Evolutionary conservation across 2,797 vertebrate species (phyloP).

Genomic region (Nothura maculosa): DNA sequence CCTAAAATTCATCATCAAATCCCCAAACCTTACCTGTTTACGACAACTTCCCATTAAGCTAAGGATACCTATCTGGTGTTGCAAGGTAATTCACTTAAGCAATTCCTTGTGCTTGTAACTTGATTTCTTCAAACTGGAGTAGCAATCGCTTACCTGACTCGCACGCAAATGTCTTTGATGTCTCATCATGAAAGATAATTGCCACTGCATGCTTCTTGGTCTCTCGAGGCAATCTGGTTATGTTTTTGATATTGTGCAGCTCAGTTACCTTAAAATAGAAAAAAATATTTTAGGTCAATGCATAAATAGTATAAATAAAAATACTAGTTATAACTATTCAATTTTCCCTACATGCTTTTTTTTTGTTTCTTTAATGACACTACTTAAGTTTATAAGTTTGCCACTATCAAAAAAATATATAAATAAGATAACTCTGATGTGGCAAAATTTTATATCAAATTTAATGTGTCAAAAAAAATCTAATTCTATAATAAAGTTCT

Average conservation of each 20-base stretch:
- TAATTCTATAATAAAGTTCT: neutral
- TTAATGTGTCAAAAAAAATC: neutral
- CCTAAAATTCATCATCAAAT: neutral
- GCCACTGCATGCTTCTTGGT: constrained; percentile 98
- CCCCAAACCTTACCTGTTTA: neutral
- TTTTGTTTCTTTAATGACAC: neutral
- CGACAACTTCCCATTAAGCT: neutral
- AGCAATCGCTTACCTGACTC: constrained; percentile 93
- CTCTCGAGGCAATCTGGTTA: constrained; percentile 97
- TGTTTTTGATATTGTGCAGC: constrained; percentile 97
- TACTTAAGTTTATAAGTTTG: neutral
- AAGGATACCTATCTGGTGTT: neutral
- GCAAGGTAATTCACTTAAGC: constrained; percentile 14
- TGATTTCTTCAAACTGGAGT: constrained; percentile 55
- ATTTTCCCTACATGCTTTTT: neutral
- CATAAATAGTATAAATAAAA: constrained; percentile 1
- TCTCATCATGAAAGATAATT: constrained; percentile 98
- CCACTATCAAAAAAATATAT: neutral
- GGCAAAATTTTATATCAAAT: neutral
- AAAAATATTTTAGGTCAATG: constrained; percentile 41
- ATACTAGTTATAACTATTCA: neutral
- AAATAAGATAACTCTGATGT: neutral
- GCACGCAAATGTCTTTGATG: constrained; percentile 98
- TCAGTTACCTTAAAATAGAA: constrained; percentile 93
- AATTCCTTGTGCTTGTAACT: constrained; percentile 34